phyloP scores from a whole-genome alignment of 2,113 vertebrate genomes.

The Ammospiza nelsoni region DNA sequence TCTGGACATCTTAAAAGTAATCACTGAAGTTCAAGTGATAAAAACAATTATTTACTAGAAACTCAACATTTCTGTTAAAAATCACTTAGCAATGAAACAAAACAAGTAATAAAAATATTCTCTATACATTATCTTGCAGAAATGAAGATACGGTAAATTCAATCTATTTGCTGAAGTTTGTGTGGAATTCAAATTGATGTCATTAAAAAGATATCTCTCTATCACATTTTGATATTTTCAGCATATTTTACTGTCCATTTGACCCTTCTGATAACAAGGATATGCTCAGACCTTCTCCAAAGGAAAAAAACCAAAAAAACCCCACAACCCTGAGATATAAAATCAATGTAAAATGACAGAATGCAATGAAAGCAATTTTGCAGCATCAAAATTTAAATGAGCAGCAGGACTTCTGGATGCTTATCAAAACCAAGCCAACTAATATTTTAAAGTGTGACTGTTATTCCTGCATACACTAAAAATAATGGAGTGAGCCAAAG shows the following conservation, averaged over 20 bases:
- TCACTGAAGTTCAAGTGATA: background rate
- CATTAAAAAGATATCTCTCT: background rate
- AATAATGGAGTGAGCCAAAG: background rate
- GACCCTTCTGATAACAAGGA: constrained; percentile 40
- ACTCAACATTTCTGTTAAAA: background rate
- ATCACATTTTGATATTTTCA: background rate
- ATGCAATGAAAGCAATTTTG: constrained; percentile 42
- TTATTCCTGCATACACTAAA: background rate
- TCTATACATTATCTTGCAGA: background rate
- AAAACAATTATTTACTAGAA: background rate
- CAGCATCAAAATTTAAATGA: constrained; percentile 39
- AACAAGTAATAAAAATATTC: background rate
- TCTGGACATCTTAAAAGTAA: background rate
- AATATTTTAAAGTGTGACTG: background rate
- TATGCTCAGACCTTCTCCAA: background rate
- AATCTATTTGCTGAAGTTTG: background rate
- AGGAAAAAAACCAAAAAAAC: rapidly evolving
- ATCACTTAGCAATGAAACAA: background rate
- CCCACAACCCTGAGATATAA: background rate
- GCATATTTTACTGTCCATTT: constrained; percentile 7
- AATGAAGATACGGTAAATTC: background rate
- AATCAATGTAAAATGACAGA: constrained; percentile 50
- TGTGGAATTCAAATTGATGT: background rate
- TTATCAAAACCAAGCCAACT: constrained; percentile 16
- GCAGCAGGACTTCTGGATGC: background rate